Conservation (phyloP, 2,888 invertebrate species). For the Pseudolycoriella hygida region DNA sequence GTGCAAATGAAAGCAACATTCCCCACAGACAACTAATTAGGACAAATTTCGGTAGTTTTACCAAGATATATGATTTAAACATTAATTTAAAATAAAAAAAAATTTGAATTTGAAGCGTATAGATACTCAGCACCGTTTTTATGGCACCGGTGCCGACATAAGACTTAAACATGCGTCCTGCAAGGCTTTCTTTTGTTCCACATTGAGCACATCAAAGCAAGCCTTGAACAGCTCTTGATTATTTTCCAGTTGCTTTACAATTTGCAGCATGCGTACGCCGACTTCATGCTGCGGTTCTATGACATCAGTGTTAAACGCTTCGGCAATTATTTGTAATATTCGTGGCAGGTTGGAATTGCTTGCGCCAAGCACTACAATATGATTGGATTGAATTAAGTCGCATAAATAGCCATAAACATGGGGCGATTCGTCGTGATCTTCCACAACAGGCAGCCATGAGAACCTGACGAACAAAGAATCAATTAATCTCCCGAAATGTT, state of each 20-base stretch:
- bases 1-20: too few species aligned
- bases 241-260: constrained; percentile 73
- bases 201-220: constrained; percentile 55
- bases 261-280: constrained; percentile 61
- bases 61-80: too few species aligned
- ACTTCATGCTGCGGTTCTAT: constrained; percentile 57
- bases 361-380: constrained; percentile 68
- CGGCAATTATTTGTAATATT: constrained; percentile 75
- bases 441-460: constrained; percentile 89
- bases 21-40: too few species aligned
- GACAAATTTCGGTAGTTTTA: too few species aligned
- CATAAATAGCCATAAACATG: constrained; percentile 92
- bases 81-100: too few species aligned
- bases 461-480: constrained; percentile 34
- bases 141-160: constrained; percentile 11
- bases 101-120: too few species aligned
- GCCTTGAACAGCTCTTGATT: constrained; percentile 64
- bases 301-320: constrained; percentile 72
- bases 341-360: constrained; percentile 80
- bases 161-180: constrained; percentile 41
- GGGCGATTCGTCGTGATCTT: constrained; percentile 90
- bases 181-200: constrained; percentile 70
- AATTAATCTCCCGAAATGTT: background rate
- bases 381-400: constrained; percentile 83
- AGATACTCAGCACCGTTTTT: too few species aligned